phyloP scores from a whole-genome alignment of 2,113 vertebrate genomes.

The Hyperoodon ampullatus region DNA sequence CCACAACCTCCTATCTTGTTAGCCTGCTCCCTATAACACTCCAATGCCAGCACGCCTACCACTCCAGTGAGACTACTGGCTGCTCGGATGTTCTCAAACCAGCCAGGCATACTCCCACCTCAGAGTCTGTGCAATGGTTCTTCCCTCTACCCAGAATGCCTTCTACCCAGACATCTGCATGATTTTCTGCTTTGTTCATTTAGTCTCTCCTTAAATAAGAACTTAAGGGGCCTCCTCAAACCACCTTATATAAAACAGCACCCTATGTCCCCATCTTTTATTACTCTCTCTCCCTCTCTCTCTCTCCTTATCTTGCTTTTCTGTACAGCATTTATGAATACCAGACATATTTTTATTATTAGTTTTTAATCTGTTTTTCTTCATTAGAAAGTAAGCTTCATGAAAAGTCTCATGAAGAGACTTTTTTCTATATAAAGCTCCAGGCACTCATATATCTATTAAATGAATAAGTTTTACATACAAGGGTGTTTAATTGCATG shows the following conservation, averaged over 20 bases:
- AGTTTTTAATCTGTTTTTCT: conserved; percentile 19
- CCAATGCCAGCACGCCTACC: neutral
- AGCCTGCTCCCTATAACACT: neutral
- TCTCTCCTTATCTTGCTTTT: neutral
- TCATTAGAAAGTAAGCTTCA: conserved; percentile 11
- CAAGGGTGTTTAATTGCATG: neutral
- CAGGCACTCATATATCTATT: neutral
- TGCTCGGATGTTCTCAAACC: neutral
- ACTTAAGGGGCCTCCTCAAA: neutral
- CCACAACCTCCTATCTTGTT: neutral
- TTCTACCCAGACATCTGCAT: neutral
- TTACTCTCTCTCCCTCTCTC: neutral
- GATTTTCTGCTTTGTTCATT: neutral
- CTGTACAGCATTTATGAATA: neutral
- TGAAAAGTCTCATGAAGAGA: neutral
- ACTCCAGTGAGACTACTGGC: neutral
- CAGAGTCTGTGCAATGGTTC: neutral
- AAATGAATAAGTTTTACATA: neutral
- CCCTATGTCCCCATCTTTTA: neutral
- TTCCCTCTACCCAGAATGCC: neutral
- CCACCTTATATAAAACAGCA: neutral
- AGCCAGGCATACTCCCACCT: neutral
- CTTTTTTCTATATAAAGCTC: neutral
- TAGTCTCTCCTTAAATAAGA: neutral
- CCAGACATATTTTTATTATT: neutral